These are phyloP conservation scores for Sinodicranocentrus sp. DNA, from an alignment of 2,888 invertebrate genomes.

Conservation along the genomic window DNA sequence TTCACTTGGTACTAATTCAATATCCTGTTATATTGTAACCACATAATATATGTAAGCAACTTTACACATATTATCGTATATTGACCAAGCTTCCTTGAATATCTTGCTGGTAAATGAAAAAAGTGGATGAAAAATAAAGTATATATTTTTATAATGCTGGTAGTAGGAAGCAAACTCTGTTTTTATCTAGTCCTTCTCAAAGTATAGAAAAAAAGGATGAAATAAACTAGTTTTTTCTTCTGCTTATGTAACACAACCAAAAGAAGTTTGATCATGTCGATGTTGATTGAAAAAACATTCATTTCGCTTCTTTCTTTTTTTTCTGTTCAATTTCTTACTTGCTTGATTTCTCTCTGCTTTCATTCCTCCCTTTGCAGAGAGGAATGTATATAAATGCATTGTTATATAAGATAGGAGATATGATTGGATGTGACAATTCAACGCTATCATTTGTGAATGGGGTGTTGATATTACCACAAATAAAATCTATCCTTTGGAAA, in stretches of 20 bases:
- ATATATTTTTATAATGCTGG: slow-evolving; percentile 6
- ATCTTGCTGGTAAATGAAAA: slow-evolving; percentile 17
- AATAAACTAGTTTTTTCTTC: slow-evolving; percentile 47
- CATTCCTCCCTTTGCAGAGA: neutral
- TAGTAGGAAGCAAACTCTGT: neutral
- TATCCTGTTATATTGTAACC: slow-evolving; percentile 26
- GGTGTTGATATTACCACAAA: slow-evolving; percentile 12
- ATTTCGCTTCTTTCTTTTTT: slow-evolving; percentile 50
- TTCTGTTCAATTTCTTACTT: slow-evolving; percentile 20
- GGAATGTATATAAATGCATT: too few relatives aligned
- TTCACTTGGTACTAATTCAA: slow-evolving; percentile 35
- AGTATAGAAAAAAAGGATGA: neutral
- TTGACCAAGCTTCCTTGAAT: slow-evolving; percentile 19
- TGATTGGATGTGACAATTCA: slow-evolving; percentile 58
- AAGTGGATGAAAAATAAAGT: slow-evolving; percentile 6
- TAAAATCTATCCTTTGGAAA: neutral
- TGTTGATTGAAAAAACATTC: slow-evolving; percentile 69
- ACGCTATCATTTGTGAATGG: slow-evolving; percentile 34
- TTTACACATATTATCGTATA: too few relatives aligned
- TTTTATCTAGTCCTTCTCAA: neutral
- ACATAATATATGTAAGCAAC: neutral
- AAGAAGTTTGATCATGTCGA: slow-evolving; percentile 59
- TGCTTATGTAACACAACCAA: neutral
- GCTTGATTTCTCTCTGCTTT: slow-evolving; percentile 13
- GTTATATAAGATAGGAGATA: slow-evolving; percentile 12